Conservation (phyloP, 2,797 vertebrate species). For the Bradypodion ventrale region DNA sequence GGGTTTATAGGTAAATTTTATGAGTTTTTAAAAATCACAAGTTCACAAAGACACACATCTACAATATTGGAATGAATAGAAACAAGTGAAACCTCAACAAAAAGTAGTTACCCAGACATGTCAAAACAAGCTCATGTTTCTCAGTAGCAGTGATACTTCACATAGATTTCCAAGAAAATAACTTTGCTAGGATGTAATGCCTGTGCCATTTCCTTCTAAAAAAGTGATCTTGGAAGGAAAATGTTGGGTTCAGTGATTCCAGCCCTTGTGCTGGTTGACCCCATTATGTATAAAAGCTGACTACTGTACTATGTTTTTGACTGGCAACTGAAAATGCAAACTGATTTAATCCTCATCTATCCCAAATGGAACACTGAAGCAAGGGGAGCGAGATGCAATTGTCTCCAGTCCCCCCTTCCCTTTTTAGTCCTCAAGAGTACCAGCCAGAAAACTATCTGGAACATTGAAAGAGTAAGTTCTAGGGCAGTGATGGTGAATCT, state of each 20-base stretch:
- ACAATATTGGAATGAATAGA: background rate
- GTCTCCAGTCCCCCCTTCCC: background rate
- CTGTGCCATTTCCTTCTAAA: background rate
- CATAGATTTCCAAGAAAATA: constrained; percentile 11
- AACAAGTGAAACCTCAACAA: background rate
- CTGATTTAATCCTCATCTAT: background rate
- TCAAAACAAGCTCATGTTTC: background rate
- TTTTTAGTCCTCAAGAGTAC: background rate
- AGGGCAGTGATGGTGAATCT: too few relatives aligned
- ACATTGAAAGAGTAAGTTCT: background rate
- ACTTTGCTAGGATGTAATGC: background rate
- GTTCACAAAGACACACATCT: too few relatives aligned
- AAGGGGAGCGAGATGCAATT: background rate
- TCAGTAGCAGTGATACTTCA: background rate
- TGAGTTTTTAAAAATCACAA: background rate
- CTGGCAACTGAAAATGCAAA: background rate
- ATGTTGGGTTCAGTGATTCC: background rate
- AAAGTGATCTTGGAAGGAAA: background rate
- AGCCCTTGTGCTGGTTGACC: background rate
- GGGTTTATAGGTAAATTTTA: background rate
- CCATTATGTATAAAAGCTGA: background rate
- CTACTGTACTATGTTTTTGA: background rate
- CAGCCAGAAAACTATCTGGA: background rate
- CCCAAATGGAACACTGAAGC: background rate
- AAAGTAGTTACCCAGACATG: background rate